Conservation (phyloP, 2,888 invertebrate species). For the Xestia xanthographa region DNA sequence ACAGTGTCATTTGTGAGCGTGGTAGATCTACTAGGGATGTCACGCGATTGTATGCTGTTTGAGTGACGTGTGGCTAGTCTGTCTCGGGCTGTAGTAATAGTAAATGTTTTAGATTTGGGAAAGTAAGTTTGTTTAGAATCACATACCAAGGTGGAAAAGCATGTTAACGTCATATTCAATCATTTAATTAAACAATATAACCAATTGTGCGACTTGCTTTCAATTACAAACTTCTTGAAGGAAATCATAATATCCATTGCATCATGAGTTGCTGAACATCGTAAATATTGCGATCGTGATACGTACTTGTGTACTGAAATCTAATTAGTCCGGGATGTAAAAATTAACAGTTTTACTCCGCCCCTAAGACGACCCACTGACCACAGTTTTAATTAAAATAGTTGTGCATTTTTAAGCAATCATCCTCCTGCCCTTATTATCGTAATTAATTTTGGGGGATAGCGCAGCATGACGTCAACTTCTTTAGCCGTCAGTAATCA, state of each 20-base stretch:
- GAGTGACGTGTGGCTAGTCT: not conserved
- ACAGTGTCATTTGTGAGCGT: conserved; percentile 43
- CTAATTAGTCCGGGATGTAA: no score
- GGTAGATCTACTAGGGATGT: conserved; percentile 41
- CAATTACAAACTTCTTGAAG: no score
- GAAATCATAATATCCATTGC: no score
- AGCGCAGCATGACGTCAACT: not conserved
- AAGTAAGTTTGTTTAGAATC: not conserved
- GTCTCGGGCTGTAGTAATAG: not conserved
- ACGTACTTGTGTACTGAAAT: no score
- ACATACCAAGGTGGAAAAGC: no score
- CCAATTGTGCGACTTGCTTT: no score
- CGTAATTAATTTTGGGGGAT: not conserved
- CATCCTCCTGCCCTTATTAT: not conserved
- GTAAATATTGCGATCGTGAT: not conserved
- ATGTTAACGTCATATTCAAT: no score
- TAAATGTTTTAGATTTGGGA: not conserved
- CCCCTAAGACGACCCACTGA: no score
- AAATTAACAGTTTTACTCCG: not conserved
- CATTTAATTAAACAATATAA: no score
- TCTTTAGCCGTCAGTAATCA: not conserved
- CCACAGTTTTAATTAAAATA: no score
- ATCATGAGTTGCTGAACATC: no score
- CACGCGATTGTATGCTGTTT: not conserved
- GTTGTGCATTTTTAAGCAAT: not conserved